Evolutionary conservation across 2,888 invertebrate genomes (phyloP).

Genomic region (Eristalis intricaria): DNA sequence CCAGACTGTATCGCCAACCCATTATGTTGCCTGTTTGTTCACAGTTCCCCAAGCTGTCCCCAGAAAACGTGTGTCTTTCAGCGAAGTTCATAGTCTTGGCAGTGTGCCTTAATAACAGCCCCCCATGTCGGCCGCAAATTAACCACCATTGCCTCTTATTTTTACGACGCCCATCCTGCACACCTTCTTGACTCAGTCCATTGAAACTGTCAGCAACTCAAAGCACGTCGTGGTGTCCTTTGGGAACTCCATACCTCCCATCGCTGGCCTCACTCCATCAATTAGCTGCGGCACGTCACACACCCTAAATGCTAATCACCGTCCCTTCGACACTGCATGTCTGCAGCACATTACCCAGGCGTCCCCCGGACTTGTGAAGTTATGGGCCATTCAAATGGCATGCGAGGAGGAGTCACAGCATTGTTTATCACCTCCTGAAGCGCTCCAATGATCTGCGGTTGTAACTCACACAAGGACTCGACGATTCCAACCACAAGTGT

Average conservation of each 20-base stretch:
- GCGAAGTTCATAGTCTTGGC: background rate
- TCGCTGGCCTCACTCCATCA: background rate
- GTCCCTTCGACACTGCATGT: background rate
- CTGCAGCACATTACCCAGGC: background rate
- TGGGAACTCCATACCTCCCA: background rate
- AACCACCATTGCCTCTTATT: background rate
- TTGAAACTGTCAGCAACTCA: background rate
- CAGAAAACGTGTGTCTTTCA: background rate
- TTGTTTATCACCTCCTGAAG: slow-evolving; percentile 29
- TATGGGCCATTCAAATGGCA: slow-evolving; percentile 14
- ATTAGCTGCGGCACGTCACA: background rate
- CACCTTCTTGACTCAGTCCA: background rate
- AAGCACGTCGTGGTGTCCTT: background rate
- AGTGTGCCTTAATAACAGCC: background rate
- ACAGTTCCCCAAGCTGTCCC: background rate
- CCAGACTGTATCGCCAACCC: too few species aligned
- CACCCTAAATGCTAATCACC: background rate
- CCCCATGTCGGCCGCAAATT: background rate
- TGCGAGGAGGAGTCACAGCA: slow-evolving; percentile 13
- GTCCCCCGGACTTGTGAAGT: background rate
- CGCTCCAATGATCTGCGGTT: slow-evolving; percentile 4
- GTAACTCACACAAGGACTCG: background rate
- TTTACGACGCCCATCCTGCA: background rate
- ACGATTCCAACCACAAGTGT: background rate
- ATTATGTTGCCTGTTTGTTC: too few species aligned